phyloP scores from a whole-genome alignment of 2,888 invertebrate species.

The Bugulina stolonifera region DNA sequence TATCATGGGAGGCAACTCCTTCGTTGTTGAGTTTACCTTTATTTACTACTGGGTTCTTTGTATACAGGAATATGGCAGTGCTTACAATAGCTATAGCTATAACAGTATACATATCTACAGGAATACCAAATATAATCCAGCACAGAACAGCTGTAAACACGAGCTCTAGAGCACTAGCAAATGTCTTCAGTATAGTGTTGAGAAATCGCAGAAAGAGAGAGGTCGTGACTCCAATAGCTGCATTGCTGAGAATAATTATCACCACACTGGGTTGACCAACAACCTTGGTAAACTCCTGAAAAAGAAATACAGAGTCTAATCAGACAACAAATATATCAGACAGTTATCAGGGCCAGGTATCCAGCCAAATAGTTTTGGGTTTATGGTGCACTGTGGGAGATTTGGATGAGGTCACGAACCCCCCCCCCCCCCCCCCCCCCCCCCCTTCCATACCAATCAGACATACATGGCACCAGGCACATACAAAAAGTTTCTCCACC shows the following conservation, averaged over 20 bases:
- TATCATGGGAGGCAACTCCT: too few relatives aligned
- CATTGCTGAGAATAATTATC: constrained; percentile 78
- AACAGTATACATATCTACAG: constrained; percentile 74
- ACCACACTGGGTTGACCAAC: constrained; percentile 65
- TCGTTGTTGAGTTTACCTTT: constrained; percentile 19
- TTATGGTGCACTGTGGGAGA: too few relatives aligned
- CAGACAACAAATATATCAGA: background rate
- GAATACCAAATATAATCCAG: constrained; percentile 73
- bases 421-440: too few relatives aligned
- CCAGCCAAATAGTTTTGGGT: constrained; percentile 6
- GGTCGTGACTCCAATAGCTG: constrained; percentile 84
- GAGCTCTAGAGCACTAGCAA: constrained; percentile 86
- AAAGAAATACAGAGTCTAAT: constrained; percentile 42
- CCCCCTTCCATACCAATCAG: too few relatives aligned
- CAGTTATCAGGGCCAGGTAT: too few relatives aligned
- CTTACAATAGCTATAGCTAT: constrained; percentile 76
- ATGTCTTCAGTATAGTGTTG: constrained; percentile 90
- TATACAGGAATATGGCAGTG: constrained; percentile 76
- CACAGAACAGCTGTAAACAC: constrained; percentile 83
- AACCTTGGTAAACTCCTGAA: constrained; percentile 63
- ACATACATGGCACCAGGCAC: too few relatives aligned
- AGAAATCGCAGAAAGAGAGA: constrained; percentile 86
- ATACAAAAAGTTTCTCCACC: too few relatives aligned
- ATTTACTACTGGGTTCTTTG: constrained; percentile 74
- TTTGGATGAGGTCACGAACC: too few relatives aligned